Base-by-base conservation (phyloP, 2,113 vertebrate genomes). In the Cephalopholis sonnerati region DNA sequence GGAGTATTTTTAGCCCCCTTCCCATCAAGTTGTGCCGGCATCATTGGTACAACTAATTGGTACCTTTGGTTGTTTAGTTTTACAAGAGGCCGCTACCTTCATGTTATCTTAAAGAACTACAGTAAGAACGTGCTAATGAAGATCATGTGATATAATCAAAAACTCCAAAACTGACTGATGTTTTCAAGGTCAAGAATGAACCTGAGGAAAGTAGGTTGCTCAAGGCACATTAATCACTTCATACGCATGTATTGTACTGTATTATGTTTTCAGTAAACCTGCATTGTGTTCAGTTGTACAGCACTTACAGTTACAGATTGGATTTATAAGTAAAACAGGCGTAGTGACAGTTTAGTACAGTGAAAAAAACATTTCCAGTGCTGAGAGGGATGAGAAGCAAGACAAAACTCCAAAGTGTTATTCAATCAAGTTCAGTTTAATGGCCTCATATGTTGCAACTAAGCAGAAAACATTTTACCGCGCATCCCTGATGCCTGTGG, bases 391-490 rank as follows among this genome's bases (percentile, higher is more conserved):
- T 39, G 7, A 72, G 73, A 57, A 53, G 18, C 7, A 2, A 48
- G 51, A 22, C 8, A 72, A 10, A 22, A 25, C 67, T 46, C 48
- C 63, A 65, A 53, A 53, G 53, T 71, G 3, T 22, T 62, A 69
- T 76, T 73, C 36, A 65, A 27, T 25, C 74, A 63, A 15, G n/a
- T 41, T 3, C 5, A 13, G 41, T 68, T 65, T 64, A 65, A 74
- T n/a, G 15, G 29, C 39, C 7, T 66, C 44, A n/a, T 55, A 39
- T 12, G 59, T 41, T 62, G 57, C 77, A 9, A 7, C 68, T 22
- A 22, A 68, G 24, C 44, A 53, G 39, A 72, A 81, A 73, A 27
- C 20, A 16, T 18, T 25, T 48, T 22, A 36, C 17, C 22, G 48
- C 50, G 3, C 24, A 4, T 64, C 17, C 46, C 48, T 44, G 22